These are phyloP conservation scores for Choloepus didactylus DNA, from an alignment of 2,797 vertebrate genomes.

Conservation along the genomic window DNA sequence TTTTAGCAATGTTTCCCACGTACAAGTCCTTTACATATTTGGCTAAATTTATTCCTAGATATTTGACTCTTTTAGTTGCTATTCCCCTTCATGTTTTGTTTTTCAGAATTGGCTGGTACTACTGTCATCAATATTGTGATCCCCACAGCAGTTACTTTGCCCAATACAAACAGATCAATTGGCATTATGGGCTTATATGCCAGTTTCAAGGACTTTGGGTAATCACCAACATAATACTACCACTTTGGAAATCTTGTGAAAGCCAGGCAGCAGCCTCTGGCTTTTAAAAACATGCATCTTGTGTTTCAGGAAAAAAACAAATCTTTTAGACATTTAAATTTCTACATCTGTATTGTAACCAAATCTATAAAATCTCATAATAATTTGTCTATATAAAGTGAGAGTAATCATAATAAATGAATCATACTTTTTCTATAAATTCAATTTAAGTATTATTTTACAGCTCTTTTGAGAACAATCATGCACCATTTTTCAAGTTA, in stretches of 20 bases:
- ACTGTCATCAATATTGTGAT: background rate
- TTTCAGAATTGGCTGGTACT: background rate
- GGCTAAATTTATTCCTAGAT: too few species aligned
- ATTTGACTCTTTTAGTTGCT: too few species aligned
- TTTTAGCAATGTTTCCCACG: too few species aligned
- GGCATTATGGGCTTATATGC: background rate
- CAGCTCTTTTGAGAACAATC: background rate
- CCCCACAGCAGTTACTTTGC: background rate
- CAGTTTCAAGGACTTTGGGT: background rate
- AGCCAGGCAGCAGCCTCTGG: background rate
- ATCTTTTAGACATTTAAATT: background rate
- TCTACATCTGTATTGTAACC: background rate
- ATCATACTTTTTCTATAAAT: background rate
- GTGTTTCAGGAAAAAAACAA: background rate
- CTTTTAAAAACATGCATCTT: background rate
- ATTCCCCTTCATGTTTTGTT: background rate
- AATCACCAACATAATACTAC: background rate
- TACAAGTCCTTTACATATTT: too few species aligned
- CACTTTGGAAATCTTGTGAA: background rate
- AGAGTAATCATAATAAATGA: background rate
- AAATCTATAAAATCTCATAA: background rate
- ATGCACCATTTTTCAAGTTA: background rate
- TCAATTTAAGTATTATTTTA: background rate
- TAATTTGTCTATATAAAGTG: background rate
- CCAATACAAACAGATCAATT: background rate